Base-by-base conservation (phyloP, 2,888 invertebrate genomes). In the Dryobotodes eremita region DNA sequence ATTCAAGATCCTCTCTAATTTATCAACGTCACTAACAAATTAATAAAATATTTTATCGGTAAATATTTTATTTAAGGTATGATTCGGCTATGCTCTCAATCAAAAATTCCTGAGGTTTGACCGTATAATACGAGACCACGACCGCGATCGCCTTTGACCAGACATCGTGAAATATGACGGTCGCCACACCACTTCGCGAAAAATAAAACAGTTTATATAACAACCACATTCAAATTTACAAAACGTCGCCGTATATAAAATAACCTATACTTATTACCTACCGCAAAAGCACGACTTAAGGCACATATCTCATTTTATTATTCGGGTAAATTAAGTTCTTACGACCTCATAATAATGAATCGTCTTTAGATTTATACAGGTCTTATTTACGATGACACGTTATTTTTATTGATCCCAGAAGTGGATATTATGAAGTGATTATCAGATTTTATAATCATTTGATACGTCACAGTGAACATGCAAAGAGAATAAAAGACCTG, bases 161-260 rank as follows among this genome's bases (percentile, higher is more conserved):
- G 91, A 91, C 92, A 89, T 89, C 86, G 90, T 95, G 93, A 96
- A 94, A 94, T 95, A 96, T 94, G 94, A 95, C 92, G 95, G 95
- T 95, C 93, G 85, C 82, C 68, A 74, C 74, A 77, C 86, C 87
- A 88, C 84, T 89, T 86, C 86, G 90, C 90, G 89, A 92, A 94
- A 93, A 94, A 95, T 93, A 94, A 94, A 94, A 90, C 82, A 86
- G 84, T 66, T 48, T 66, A 73, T 66, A 73, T 91, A 92, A 92
- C 91, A 92, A 92, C 89, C 90, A 89, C 91, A 91, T 89, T 77
- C 70, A 83, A 84, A 83, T 91, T 89, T 75, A 86, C 75, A 88
- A 89, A 89, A 86, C 80, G 65, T 82, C 74, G 77, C 79, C 78
- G 46, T 80, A 48, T 68, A 80, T 76, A 76, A 42, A 64, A 82